Percentiles rank a stretch among this genome's conserved stretches.
phyloP scores from a whole-genome alignment of 2,888 invertebrate genomes.

The Bugula neritina region DNA sequence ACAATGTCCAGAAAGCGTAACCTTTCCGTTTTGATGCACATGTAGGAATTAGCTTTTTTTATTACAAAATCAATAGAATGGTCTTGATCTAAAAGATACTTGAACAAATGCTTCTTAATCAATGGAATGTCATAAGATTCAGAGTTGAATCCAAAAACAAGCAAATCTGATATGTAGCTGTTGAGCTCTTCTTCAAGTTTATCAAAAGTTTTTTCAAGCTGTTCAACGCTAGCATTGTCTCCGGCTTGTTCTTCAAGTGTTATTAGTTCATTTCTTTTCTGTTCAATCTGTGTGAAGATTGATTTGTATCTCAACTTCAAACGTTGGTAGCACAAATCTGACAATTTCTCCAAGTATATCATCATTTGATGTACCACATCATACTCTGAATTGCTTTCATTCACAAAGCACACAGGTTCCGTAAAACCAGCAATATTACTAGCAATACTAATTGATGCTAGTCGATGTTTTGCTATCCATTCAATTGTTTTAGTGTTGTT shows the following conservation, averaged over 20 bases:
- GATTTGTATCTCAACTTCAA: not conserved
- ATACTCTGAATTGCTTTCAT: not conserved
- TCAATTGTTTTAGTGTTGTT: not conserved
- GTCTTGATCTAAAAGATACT: not conserved
- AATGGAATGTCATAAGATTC: conserved; percentile 4
- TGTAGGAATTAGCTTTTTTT: not conserved
- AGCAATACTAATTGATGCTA: conserved; percentile 1
- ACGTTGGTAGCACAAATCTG: not conserved
- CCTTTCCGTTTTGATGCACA: conserved; percentile 2
- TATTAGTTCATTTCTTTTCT: not conserved
- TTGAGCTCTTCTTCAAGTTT: not conserved
- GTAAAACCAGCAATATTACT: conserved; percentile 2
- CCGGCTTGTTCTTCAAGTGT: not conserved
- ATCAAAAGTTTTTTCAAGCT: not conserved
- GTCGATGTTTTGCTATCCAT: not conserved
- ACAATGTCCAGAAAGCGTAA: conserved; percentile 1
- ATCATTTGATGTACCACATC: not conserved
- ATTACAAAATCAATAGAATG: not conserved
- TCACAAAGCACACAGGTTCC: conserved; percentile 12
- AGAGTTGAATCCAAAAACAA: conserved; percentile 14
- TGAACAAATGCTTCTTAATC: not conserved
- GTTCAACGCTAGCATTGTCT: not conserved
- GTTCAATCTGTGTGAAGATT: not conserved
- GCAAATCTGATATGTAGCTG: not conserved
- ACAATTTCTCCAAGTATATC: conserved; percentile 11